Evolutionary conservation across 2,797 vertebrate genomes (phyloP), one percentile per base, ranked within the genome.

Genomic region (Spinus pinus): DNA sequence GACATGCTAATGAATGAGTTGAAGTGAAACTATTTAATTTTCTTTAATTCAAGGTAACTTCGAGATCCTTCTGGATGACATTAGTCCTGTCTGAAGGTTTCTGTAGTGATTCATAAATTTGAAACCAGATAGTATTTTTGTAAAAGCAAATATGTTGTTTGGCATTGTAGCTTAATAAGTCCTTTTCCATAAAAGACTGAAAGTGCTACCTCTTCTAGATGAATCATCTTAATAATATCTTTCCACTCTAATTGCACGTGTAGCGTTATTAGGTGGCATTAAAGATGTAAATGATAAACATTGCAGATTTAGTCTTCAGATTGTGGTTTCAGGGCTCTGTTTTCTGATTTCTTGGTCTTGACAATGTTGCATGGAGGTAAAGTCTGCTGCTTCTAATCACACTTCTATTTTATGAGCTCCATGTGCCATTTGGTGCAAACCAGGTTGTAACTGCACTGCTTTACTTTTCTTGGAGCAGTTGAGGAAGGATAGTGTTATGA

Each of bases 21-120:
- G 37, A 81, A 91, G 67, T 60, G 77, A 83, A 89, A 67, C 21
- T 12, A 33, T 78, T 80, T 92, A 12, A 30, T 35, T 80, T 56
- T 46, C 54, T 65, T 83, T 93, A 51, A 53, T 12, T 67, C 33
- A 81, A 73, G 41, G 24, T 92, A 69, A 88, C 50, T 82, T 46
- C 82, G 90, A 82, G 84, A 79, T 94, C 33, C 22, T 72, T 87
- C 60, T 83, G 67, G 61, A 77, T 79, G 39, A 41, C 41, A 31
- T 67, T 51, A 93, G 51, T 92, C 88, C 84, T 81, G 75, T 96
- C 83, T 94, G 94, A 95, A 97, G 95, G 96, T 96, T 97, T 97
- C 89, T 96, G 86, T 92, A 94, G 77, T 25, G 41, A 95, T 96
- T 96, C 92, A 94, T 75, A 70, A 97, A 96, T 57, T 77, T 75